phyloP scores from a whole-genome alignment of 1,140 invertebrate genomes.

The Phenacoccus solenopsis region DNA sequence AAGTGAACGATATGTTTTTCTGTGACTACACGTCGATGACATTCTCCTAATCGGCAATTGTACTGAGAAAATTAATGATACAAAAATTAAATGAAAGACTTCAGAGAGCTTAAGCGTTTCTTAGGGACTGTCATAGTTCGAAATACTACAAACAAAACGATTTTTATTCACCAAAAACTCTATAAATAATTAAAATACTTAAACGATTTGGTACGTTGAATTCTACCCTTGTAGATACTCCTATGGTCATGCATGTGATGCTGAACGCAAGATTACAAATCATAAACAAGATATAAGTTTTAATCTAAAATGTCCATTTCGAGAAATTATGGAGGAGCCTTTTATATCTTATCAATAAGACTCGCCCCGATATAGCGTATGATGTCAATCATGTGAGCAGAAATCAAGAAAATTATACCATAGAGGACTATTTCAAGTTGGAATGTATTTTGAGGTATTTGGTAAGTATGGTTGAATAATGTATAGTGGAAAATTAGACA shows the following conservation, averaged over 20 bases:
- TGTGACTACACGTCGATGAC: conserved; percentile 22
- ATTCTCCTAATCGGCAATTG: not conserved
- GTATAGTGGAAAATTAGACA: conserved; percentile 19
- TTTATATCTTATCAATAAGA: no score
- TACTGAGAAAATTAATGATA: not conserved
- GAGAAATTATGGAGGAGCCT: no score
- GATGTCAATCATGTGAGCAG: not conserved
- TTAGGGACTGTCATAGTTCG: not conserved
- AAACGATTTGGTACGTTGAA: not conserved
- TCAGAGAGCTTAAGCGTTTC: not conserved
- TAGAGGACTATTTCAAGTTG: not conserved
- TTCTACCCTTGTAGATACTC: conserved; percentile 1
- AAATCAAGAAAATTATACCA: not conserved
- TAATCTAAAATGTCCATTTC: no score
- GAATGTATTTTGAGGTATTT: conserved; percentile 25
- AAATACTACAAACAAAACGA: conserved; percentile 17
- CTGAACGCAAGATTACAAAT: not conserved
- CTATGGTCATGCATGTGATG: not conserved
- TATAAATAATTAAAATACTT: not conserved
- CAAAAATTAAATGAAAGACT: conserved; percentile 10
- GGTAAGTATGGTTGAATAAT: conserved; percentile 14
- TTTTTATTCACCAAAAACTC: not conserved
- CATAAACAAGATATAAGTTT: no score
- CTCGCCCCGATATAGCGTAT: no score
- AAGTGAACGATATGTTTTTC: conserved; percentile 5